Conservation (phyloP, 2,888 invertebrate species). For the Latrodectus hesperus region DNA sequence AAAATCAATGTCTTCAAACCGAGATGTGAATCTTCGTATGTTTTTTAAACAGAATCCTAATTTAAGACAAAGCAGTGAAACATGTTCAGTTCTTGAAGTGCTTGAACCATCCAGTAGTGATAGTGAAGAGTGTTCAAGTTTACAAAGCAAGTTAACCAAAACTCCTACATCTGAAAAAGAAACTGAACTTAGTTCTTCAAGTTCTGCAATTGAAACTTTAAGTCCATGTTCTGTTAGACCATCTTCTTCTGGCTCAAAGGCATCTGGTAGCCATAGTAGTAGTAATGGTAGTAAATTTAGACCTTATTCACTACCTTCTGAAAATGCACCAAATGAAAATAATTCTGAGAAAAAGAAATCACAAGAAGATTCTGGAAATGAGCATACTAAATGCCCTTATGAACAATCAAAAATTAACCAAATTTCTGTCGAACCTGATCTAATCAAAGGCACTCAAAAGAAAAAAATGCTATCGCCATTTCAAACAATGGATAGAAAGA, state of each 20-base stretch:
- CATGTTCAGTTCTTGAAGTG: conserved; percentile 73
- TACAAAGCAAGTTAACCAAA: conserved; percentile 46
- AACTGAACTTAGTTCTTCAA: conserved; percentile 64
- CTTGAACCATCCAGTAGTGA: conserved; percentile 73
- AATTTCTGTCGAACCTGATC: conserved; percentile 69
- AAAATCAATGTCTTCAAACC: background rate
- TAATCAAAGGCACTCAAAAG: conserved; percentile 70
- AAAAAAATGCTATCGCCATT: conserved; percentile 37
- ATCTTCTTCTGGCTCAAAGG: conserved; percentile 61
- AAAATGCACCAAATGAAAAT: conserved; percentile 6
- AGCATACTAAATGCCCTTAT: conserved; percentile 1
- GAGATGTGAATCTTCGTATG: conserved; percentile 66
- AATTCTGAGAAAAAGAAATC: conserved; percentile 21
- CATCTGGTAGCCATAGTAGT: conserved; percentile 55
- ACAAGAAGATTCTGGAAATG: conserved; percentile 32
- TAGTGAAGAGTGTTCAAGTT: conserved; percentile 70
- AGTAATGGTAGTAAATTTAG: conserved; percentile 53
- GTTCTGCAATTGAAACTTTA: conserved; percentile 61
- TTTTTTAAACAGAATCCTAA: conserved; percentile 69
- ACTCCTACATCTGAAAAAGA: conserved; percentile 47
- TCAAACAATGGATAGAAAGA: conserved; percentile 22
- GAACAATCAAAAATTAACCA: conserved; percentile 17
- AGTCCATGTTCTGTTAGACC: conserved; percentile 47
- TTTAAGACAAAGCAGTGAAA: conserved; percentile 59
- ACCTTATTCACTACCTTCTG: conserved; percentile 9